These are phyloP conservation scores for Acrobasis suavella DNA, from an alignment of 2,888 invertebrate genomes.

Conservation along the genomic window DNA sequence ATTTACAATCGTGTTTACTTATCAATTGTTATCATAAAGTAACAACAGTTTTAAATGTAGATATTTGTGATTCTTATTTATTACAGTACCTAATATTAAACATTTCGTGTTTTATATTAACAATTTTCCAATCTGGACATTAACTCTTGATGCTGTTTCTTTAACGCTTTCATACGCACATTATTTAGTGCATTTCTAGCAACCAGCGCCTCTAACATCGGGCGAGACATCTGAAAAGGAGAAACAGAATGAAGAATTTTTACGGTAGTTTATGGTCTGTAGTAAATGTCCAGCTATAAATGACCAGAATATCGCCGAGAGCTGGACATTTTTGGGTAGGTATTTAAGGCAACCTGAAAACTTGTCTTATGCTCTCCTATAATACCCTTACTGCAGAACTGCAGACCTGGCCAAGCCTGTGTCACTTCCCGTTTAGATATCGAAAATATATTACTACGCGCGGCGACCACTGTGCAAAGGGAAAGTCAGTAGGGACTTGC, in stretches of 20 bases:
- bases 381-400: no score
- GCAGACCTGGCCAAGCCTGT: no score
- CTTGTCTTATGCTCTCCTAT: no score
- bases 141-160: constrained; percentile 72
- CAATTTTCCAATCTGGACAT: constrained; percentile 63
- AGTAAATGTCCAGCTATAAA: no score
- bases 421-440: no score
- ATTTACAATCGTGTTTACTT: constrained; percentile 21
- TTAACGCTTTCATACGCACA: constrained; percentile 68
- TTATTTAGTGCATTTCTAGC: constrained; percentile 68
- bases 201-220: constrained; percentile 75
- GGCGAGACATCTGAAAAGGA: constrained; percentile 71
- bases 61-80: constrained; percentile 23
- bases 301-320: no score
- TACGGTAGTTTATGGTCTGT: no score
- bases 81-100: constrained; percentile 11
- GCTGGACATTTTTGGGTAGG: no score
- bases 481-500: no score
- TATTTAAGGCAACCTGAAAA: no score
- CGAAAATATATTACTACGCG: no score
- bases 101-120: not conserved
- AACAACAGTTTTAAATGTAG: not conserved
- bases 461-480: no score
- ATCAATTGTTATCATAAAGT: constrained; percentile 3
- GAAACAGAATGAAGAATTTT: constrained; percentile 1